Evolutionary conservation across 2,888 invertebrate species (phyloP).

Genomic region (Drosophila eohydei): DNA sequence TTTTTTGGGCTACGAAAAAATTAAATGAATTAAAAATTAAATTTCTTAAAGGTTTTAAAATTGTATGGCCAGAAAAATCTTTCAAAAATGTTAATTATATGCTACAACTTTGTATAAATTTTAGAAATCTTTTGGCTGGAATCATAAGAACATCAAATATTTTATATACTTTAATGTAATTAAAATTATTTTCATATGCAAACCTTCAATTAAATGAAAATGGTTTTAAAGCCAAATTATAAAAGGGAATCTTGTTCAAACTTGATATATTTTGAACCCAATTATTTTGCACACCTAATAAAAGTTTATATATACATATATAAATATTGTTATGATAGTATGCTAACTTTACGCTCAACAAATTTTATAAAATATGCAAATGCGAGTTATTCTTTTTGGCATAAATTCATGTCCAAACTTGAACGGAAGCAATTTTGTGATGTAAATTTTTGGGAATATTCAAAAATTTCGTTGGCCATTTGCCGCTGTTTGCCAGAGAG

Average conservation of each 20-base stretch:
- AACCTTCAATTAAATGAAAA: not conserved
- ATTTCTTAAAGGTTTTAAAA: not conserved
- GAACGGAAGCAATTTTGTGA: slow-evolving; percentile 57
- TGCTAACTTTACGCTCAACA: slow-evolving; percentile 37
- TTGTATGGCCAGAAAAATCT: not conserved
- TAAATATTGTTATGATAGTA: slow-evolving; percentile 5
- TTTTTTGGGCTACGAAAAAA: not conserved
- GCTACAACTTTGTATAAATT: not conserved
- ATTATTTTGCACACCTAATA: slow-evolving; percentile 1
- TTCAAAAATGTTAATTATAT: not conserved
- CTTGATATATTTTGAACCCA: not conserved
- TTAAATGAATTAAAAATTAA: not conserved
- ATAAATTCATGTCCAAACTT: slow-evolving; percentile 45
- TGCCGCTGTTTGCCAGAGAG: slow-evolving; percentile 27
- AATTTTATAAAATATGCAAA: slow-evolving; percentile 48
- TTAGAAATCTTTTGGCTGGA: too few relatives aligned
- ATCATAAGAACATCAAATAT: too few relatives aligned
- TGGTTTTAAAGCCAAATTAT: too few relatives aligned
- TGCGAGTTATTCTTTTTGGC: slow-evolving; percentile 25
- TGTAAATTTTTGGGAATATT: slow-evolving; percentile 57
- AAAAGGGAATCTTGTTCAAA: not conserved
- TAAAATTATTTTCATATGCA: too few relatives aligned
- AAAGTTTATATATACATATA: not conserved
- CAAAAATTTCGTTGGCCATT: slow-evolving; percentile 31
- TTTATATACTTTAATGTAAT: too few relatives aligned